These are phyloP conservation scores for Megaleporinus macrocephalus DNA, from an alignment of 2,113 vertebrate species.

Conservation along the genomic window DNA sequence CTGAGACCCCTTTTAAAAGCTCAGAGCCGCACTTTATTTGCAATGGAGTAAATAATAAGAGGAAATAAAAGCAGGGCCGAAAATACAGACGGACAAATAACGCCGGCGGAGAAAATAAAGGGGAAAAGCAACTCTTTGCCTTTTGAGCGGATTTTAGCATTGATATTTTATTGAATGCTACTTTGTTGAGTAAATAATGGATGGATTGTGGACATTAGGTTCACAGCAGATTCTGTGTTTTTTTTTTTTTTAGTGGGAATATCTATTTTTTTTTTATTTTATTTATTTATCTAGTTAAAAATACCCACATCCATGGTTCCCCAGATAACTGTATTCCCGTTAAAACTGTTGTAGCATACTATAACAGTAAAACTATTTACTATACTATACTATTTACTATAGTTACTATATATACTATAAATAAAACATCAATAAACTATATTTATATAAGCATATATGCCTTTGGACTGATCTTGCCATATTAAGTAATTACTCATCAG, in stretches of 20 bases:
- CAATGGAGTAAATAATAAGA: slow-evolving; percentile 45
- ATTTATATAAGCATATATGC: too few relatives aligned
- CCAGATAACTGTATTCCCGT: too few relatives aligned
- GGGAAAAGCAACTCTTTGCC: slow-evolving; percentile 9
- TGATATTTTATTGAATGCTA: slow-evolving; percentile 45
- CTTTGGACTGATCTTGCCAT: too few relatives aligned
- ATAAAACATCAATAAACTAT: too few relatives aligned
- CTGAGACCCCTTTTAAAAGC: slow-evolving; percentile 50
- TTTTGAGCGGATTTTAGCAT: slow-evolving; percentile 37
- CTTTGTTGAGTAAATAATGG: slow-evolving; percentile 49
- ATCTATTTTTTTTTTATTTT: neutral
- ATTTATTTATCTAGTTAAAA: neutral
- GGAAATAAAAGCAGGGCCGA: slow-evolving; percentile 51
- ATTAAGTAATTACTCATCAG: too few relatives aligned
- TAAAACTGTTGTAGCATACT: too few relatives aligned
- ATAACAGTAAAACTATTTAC: too few relatives aligned
- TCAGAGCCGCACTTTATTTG: slow-evolving; percentile 45
- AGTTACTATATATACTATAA: too few relatives aligned
- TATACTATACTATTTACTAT: too few relatives aligned
- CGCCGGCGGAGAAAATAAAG: slow-evolving; percentile 7
- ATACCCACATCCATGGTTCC: too few relatives aligned
- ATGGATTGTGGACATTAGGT: slow-evolving; percentile 21
- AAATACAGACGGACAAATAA: slow-evolving; percentile 44
- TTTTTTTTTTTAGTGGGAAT: neutral
- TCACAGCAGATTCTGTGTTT: neutral